These are phyloP conservation scores for Rhea americana DNA, from an alignment of 2,113 vertebrate genomes.

Conservation along the genomic window DNA sequence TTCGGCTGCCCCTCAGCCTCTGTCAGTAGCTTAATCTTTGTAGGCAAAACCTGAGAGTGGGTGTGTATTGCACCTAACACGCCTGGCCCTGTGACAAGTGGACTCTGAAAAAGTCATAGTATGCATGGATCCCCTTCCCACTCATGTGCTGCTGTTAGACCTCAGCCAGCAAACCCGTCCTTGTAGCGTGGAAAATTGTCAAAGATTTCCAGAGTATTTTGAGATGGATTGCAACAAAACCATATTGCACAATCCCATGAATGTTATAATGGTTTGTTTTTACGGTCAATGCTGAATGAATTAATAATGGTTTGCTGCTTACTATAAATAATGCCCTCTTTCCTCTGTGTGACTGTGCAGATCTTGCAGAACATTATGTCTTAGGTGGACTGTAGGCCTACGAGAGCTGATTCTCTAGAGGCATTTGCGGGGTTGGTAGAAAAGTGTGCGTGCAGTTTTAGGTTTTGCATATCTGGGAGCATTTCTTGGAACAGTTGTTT, in stretches of 20 bases:
- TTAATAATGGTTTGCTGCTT: slow-evolving; percentile 64
- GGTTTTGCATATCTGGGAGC: not conserved
- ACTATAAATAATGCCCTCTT: slow-evolving; percentile 69
- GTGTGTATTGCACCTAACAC: not conserved
- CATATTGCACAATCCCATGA: slow-evolving; percentile 36
- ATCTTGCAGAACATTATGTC: not conserved
- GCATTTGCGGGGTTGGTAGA: not conserved
- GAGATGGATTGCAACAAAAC: slow-evolving; percentile 54
- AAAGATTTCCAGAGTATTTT: slow-evolving; percentile 36
- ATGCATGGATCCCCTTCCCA: not conserved
- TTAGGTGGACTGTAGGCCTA: not conserved
- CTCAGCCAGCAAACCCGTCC: not conserved
- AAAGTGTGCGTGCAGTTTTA: not conserved
- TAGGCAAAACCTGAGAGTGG: not conserved
- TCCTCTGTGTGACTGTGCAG: slow-evolving; percentile 32
- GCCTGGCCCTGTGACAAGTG: not conserved
- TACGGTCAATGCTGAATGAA: slow-evolving; percentile 38
- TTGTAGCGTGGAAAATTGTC: slow-evolving; percentile 29
- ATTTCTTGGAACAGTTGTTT: not conserved
- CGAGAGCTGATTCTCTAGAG: not conserved
- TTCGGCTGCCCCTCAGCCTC: not conserved
- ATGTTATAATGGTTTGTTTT: slow-evolving; percentile 26
- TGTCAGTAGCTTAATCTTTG: not conserved
- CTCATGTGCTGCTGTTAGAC: not conserved
- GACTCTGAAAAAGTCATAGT: not conserved